Percentiles rank a stretch among this genome's conserved stretches.
These are phyloP conservation scores for Piscicola geometra DNA, from an alignment of 2,888 invertebrate species.

Conservation along the genomic window DNA sequence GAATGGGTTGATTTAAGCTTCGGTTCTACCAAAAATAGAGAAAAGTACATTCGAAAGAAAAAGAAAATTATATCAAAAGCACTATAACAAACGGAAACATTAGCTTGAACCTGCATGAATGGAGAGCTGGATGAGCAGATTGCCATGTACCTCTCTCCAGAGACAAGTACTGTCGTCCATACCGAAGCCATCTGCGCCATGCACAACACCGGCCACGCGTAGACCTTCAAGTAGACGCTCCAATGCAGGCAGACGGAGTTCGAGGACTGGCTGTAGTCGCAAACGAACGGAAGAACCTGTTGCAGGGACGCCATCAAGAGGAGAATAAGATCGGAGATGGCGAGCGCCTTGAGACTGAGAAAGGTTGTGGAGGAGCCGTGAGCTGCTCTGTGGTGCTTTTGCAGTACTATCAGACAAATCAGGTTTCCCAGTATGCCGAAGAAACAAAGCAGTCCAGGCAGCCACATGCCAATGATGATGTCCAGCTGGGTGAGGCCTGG, in stretches of 20 bases:
- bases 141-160: slow-evolving; percentile 52
- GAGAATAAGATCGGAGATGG: slow-evolving; percentile 42
- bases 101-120: not conserved
- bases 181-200: slow-evolving; percentile 48
- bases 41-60: no score
- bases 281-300: slow-evolving; percentile 41
- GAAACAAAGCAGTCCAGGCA: slow-evolving; percentile 41
- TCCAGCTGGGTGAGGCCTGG: slow-evolving; percentile 30
- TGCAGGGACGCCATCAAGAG: slow-evolving; percentile 41
- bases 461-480: slow-evolving; percentile 42
- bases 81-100: no score
- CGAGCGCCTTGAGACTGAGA: slow-evolving; percentile 42
- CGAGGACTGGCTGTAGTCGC: slow-evolving; percentile 20
- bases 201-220: slow-evolving; percentile 44
- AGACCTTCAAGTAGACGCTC: slow-evolving; percentile 41
- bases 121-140: slow-evolving; percentile 46
- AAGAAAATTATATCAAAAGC: no score
- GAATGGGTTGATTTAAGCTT: no score
- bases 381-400: slow-evolving; percentile 12
- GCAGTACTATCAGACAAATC: slow-evolving; percentile 41
- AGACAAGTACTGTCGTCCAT: slow-evolving; percentile 53
- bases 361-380: slow-evolving; percentile 37
- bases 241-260: slow-evolving; percentile 38
- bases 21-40: no score
- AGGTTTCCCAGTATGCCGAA: slow-evolving; percentile 43